Evolutionary conservation across 37 sponge, comb jelly and placozoan species (phyloP).

Genomic region (Halichondria panicea): DNA sequence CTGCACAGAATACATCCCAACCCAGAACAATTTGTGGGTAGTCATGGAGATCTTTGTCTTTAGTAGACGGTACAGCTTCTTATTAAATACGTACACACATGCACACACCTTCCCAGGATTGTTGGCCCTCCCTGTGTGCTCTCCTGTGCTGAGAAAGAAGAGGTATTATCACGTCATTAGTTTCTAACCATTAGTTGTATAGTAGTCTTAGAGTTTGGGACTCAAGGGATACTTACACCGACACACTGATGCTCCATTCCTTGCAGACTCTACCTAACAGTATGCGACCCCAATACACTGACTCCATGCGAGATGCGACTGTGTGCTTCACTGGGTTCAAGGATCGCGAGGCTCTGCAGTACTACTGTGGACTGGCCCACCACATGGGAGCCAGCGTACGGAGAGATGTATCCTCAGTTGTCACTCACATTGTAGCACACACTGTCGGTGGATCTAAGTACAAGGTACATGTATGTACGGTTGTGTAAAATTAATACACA

Average conservation of each 20-base stretch:
- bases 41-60: too few relatives aligned
- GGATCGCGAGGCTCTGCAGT: slow-evolving; percentile 51
- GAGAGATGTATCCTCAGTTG: slow-evolving; percentile 70
- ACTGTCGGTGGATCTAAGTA: slow-evolving; percentile 87
- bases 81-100: too few relatives aligned
- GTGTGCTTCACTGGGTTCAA: slow-evolving; percentile 91
- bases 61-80: too few relatives aligned
- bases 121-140: slow-evolving; percentile 75
- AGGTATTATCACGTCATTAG: too few relatives aligned
- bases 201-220: too few relatives aligned
- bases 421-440: slow-evolving; percentile 91
- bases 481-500: too few relatives aligned
- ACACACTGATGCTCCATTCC: neutral
- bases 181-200: too few relatives aligned
- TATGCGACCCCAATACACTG: slow-evolving; percentile 62
- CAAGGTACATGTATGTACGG: slow-evolving; percentile 36
- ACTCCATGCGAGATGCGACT: slow-evolving; percentile 60
- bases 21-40: too few relatives aligned
- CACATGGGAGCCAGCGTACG: slow-evolving; percentile 88
- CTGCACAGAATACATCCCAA: too few relatives aligned
- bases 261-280: slow-evolving; percentile 59
- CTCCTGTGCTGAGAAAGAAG: slow-evolving; percentile 36
- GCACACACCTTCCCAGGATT: too few relatives aligned
- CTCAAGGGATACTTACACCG: too few relatives aligned
- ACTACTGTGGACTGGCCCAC: slow-evolving; percentile 71